These are phyloP conservation scores for Drosophila pruinosa DNA, from an alignment of 1,140 invertebrate genomes.

Conservation along the genomic window DNA sequence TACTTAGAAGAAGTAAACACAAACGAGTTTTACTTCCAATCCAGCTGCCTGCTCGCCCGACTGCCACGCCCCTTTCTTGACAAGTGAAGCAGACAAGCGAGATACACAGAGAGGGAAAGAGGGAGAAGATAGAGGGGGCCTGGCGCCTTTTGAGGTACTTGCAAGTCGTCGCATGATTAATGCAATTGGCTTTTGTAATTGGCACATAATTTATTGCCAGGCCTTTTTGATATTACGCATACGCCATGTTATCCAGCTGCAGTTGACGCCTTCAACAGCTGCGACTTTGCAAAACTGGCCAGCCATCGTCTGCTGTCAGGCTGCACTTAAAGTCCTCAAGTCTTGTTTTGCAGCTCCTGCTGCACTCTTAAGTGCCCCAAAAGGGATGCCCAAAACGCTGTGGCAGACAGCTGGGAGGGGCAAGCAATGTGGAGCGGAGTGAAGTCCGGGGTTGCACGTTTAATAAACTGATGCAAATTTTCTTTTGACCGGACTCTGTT, in stretches of 20 bases:
- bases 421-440: not conserved
- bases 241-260: conserved; percentile 64
- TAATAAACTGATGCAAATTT: conserved; percentile 76
- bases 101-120: not conserved
- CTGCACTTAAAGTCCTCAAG: conserved; percentile 33
- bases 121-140: not conserved
- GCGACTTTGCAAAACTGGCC: conserved; percentile 20
- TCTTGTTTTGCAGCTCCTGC: conserved; percentile 30
- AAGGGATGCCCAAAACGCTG: conserved; percentile 10
- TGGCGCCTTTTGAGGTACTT: conserved; percentile 61
- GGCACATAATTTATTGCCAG: conserved; percentile 76
- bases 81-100: conserved; percentile 68
- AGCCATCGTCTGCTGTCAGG: not conserved
- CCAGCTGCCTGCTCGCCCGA: conserved; percentile 17
- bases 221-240: conserved; percentile 64
- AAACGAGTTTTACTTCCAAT: conserved; percentile 68
- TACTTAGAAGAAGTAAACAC: conserved; percentile 47
- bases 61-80: conserved; percentile 74
- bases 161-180: conserved; percentile 76
- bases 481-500: conserved; percentile 44
- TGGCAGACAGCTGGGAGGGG: not conserved
- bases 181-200: conserved; percentile 80
- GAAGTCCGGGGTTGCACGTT: conserved; percentile 36
- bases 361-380: conserved; percentile 48
- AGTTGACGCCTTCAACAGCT: conserved; percentile 52